phyloP scores from a whole-genome alignment of 2,797 vertebrate genomes.

The Poeciliopsis turneri region DNA sequence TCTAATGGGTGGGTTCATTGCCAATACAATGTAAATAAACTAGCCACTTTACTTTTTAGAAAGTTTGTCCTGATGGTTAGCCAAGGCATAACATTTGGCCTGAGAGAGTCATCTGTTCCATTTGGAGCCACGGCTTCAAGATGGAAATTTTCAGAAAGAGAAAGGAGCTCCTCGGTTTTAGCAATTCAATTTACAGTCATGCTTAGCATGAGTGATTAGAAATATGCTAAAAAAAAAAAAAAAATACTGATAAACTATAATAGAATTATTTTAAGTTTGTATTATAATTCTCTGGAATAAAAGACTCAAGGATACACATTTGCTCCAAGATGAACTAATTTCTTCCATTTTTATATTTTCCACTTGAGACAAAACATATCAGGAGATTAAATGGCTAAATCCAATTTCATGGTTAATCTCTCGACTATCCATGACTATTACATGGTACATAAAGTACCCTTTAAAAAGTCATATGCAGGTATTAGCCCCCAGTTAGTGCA shows the following conservation, averaged over 20 bases:
- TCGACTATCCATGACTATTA: constrained; percentile 5
- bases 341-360: constrained; percentile 65
- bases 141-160: constrained; percentile 66
- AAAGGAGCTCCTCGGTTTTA: constrained; percentile 52
- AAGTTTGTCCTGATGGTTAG: constrained; percentile 52
- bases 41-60: constrained; percentile 45
- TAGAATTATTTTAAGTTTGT: constrained; percentile 66
- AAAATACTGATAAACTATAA: constrained; percentile 56
- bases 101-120: constrained; percentile 54
- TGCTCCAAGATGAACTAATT: constrained; percentile 41
- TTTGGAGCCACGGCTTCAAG: constrained; percentile 53
- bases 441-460: constrained; percentile 8
- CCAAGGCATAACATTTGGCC: constrained; percentile 55
- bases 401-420: constrained; percentile 26
- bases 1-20: constrained; percentile 38
- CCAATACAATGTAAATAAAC: constrained; percentile 72
- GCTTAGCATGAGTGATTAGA: constrained; percentile 50
- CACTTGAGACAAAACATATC: constrained; percentile 19
- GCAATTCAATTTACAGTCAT: constrained; percentile 60
- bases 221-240: constrained; percentile 35
- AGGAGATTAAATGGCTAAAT: constrained; percentile 19
- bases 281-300: constrained; percentile 60
- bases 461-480: constrained; percentile 19
- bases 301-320: constrained; percentile 40
- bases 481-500: constrained; percentile 16